Base-by-base conservation (phyloP, 2,888 invertebrate species). In the Yponomeuta evonymella region DNA sequence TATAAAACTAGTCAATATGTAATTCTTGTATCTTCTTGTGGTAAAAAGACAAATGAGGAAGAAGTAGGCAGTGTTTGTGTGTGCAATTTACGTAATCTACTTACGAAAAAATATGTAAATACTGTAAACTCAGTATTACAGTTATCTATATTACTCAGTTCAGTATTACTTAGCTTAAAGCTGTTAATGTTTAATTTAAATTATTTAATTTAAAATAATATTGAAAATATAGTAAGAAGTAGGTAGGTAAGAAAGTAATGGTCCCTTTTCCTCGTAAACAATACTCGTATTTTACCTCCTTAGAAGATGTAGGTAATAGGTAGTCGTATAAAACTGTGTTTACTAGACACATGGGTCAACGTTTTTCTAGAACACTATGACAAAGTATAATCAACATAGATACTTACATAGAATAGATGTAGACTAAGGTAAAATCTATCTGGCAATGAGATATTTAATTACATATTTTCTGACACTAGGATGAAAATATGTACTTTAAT, bases 391-490 rank as follows among this genome's bases (percentile, higher is more conserved):
- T 43, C 43, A 4, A 36, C 2, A 36, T 36, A 36, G 36, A 36
- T 4, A 36, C 5, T 9, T 58, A 58, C 51, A 15, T 15, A 58
- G 51, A 58, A 8, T 15, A 58, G 15, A 15, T 58, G 51, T 58
- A 58, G 51, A 58, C 51, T 58, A 58, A 58, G 51, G 51, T 58
- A 58, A 15, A 58, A 58, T 58, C 51, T 58, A 58, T 58, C 51
- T 58, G 5, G 43, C 43, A 43, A 43, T 8, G 43, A 43, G 43
- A 43, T 6, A 43, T 43, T 43, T 8, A 43, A 43, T 43, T 43
- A 43, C 8, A 8, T 43, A 43, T 43, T 8, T 43, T 43, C 43
- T 8, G 43, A 43, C 43, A 43, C 8, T 8, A 8, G 8, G 43
- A 8, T 8, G 43, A 8, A 43, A 43, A 43, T 43, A 43, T 8